A percentile compares a stretch with the other conserved stretches of the same genome.
Conservation (phyloP, 2,797 vertebrate species). For the Pygocentrus nattereri region DNA sequence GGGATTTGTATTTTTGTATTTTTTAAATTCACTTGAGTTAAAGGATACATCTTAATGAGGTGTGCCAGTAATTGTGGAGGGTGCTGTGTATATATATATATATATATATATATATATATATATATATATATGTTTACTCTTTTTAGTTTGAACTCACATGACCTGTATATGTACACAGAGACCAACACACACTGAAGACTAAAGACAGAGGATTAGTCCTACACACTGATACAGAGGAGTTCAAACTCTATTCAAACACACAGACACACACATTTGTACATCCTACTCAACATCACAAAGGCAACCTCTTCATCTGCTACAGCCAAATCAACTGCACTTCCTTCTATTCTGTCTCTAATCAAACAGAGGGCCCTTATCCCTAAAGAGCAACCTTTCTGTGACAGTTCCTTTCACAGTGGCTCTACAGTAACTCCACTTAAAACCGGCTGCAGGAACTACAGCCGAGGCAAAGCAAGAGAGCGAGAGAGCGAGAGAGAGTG, state of each 20-base stretch:
- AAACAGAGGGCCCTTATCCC: conserved; percentile 50
- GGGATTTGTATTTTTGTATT: no score
- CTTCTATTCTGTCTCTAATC: conserved; percentile 34
- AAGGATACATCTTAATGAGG: no score
- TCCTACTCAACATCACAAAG: conserved; percentile 36
- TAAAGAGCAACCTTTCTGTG: conserved; percentile 40
- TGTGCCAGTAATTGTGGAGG: no score
- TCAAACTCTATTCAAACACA: background rate
- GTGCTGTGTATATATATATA: no score
- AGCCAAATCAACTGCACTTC: conserved; percentile 11
- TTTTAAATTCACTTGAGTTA: no score
- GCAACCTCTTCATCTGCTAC: conserved; percentile 30
- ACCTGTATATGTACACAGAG: background rate
- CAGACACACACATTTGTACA: conserved; percentile 27
- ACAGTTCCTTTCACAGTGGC: conserved; percentile 34
- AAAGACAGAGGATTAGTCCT: conserved; percentile 72
- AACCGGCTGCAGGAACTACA: conserved; percentile 41
- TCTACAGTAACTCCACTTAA: conserved; percentile 44
- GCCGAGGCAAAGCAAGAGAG: conserved; percentile 17
- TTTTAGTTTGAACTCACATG: no score
- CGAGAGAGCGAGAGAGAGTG: background rate
- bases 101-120: no score
- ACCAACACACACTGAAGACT: background rate
- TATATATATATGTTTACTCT: no score
- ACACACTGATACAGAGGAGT: background rate